A percentile compares a stretch with the other conserved stretches of the same genome.
Conservation (phyloP, 2,113 vertebrate genomes). For the Oreochromis niloticus region DNA sequence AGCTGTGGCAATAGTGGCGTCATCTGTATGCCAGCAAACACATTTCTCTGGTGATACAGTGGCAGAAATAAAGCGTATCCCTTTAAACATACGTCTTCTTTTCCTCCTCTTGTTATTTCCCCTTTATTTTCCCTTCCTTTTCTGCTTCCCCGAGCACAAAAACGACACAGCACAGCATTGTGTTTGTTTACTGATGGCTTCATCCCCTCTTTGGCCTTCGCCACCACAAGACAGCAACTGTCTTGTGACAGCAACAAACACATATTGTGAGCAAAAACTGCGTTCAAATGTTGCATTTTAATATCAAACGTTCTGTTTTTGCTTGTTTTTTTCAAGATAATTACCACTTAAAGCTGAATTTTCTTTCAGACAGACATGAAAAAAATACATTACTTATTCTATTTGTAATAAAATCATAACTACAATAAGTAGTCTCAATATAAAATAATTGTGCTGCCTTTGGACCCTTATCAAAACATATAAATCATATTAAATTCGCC, state of each 20-base stretch:
- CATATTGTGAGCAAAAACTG: neutral
- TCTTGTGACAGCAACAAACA: neutral
- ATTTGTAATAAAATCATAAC: neutral
- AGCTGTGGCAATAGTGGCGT: neutral
- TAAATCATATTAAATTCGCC: neutral
- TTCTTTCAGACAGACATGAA: neutral
- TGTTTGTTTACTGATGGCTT: neutral
- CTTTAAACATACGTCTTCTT: neutral
- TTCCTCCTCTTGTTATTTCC: neutral
- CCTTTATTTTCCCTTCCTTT: neutral
- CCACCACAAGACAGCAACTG: neutral
- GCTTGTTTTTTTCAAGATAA: neutral
- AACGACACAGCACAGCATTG: neutral
- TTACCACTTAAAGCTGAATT: neutral
- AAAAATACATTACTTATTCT: neutral
- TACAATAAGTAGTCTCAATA: neutral
- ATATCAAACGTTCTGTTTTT: neutral
- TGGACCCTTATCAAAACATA: neutral
- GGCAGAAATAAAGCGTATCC: neutral
- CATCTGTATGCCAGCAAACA: neutral
- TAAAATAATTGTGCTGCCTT: neutral
- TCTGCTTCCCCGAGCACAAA: neutral
- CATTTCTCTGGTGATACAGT: neutral
- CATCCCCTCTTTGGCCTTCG: neutral
- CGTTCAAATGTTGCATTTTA: neutral